A percentile compares a stretch with the other conserved stretches of the same genome.
Evolutionary conservation across 2,888 invertebrate genomes (phyloP).

Genomic region (Hartigia nigra): DNA sequence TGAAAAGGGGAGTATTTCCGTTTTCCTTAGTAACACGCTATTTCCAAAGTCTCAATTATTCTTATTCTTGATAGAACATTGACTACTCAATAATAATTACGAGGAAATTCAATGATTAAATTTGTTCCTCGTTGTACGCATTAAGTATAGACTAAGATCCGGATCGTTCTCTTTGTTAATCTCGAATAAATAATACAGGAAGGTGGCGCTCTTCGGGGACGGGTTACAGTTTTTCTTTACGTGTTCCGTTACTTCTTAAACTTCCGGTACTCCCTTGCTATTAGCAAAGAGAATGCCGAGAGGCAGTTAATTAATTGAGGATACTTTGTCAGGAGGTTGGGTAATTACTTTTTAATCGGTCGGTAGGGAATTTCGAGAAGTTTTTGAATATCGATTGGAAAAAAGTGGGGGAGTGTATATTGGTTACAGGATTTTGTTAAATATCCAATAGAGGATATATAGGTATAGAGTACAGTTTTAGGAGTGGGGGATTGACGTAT

Average conservation of each 20-base stretch:
- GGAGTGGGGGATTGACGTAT: slow-evolving; percentile 8
- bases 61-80: neutral
- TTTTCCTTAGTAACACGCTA: neutral
- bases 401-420: slow-evolving; percentile 19
- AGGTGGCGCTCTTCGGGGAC: neutral
- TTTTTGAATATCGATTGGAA: neutral
- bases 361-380: slow-evolving; percentile 3
- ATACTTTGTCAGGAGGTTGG: neutral
- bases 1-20: neutral
- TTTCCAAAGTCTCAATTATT: neutral
- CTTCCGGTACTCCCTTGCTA: slow-evolving; percentile 3
- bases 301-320: slow-evolving; percentile 1
- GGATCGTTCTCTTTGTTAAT: neutral
- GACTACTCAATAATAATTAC: neutral
- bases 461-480: neutral
- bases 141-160: neutral
- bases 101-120: neutral
- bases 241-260: neutral
- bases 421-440: slow-evolving; percentile 27
- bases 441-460: neutral
- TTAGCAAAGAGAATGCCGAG: slow-evolving; percentile 8
- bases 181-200: neutral
- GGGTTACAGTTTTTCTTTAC: neutral
- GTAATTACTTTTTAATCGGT: slow-evolving; percentile 44
- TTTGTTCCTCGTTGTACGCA: neutral